A percentile compares a stretch with the other conserved stretches of the same genome.
These are phyloP conservation scores for Trematomus bernacchii DNA, from an alignment of 2,797 vertebrate genomes.

Conservation along the genomic window DNA sequence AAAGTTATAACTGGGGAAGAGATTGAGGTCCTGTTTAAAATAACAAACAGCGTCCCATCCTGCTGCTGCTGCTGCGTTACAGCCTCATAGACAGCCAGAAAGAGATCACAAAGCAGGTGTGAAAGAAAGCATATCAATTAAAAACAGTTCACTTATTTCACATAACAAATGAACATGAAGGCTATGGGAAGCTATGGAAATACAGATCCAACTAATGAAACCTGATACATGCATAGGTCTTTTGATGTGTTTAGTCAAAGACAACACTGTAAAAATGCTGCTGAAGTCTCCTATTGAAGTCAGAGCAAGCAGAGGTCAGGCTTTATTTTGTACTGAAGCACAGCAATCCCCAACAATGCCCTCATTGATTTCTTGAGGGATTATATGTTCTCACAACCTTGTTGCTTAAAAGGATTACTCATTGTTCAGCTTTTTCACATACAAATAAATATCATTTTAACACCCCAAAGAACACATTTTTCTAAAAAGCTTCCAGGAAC, in stretches of 20 bases:
- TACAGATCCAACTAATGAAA: constrained; percentile 3
- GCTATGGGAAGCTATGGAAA: not conserved
- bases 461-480: constrained; percentile 1
- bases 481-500: constrained; percentile 1
- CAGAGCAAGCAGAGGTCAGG: constrained; percentile 18
- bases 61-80: constrained; percentile 18
- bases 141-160: constrained; percentile 15
- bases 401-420: constrained; percentile 34
- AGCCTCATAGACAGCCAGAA: constrained; percentile 29
- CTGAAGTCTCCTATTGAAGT: not conserved
- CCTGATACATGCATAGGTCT: not conserved
- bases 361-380: constrained; percentile 48
- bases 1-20: constrained; percentile 5
- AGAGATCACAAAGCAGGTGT: constrained; percentile 35
- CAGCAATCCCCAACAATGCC: constrained; percentile 29
- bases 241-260: not conserved
- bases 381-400: constrained; percentile 21
- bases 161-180: constrained; percentile 1
- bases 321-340: constrained; percentile 4
- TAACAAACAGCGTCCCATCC: not conserved
- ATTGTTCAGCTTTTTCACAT: constrained; percentile 3
- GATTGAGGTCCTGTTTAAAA: not conserved
- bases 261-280: not conserved
- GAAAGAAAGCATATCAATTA: constrained; percentile 34
- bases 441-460: not conserved